Base-by-base conservation (phyloP, 2,797 vertebrate species). In the Peromyscus nudipes region DNA sequence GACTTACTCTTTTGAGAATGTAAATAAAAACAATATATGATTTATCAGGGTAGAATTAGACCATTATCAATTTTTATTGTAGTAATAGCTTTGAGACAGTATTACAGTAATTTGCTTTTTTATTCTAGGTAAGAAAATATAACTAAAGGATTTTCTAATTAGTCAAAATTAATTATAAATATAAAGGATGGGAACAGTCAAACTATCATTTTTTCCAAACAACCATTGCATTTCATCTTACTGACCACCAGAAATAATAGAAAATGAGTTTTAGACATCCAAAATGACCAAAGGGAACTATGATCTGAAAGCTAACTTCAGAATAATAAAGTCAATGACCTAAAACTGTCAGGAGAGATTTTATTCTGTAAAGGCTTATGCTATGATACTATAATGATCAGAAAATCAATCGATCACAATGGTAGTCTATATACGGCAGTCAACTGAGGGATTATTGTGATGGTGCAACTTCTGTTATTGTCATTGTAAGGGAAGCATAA, bases 111-210 rank as follows among this genome's bases (percentile, higher is more conserved):
- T 83, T 52, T 29, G n/a, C 12, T 79, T 86, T 86, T 71, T 92
- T 5, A 84, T 2, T 73, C 29, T 96, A 80, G 6, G 43, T 83
- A 80, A 80, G 5, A 92, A 81, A 76, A 88, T 43, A 19, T 62
- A 77, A 82, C 27, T 88, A 14, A 87, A 94, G 8, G 31, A 92
- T 52, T 94, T 82, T 77, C 52, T 21, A 46, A 9, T 49, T 29
- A 84, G 89, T 10, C 76, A 80, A 92, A 73, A 9, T 92, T 95
- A 77, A 62, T 5, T 75, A 64, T 77, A 89, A 96, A 76, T 31
- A 62, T 40, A 83, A 90, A 80, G 12, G 40, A 27, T 21, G 16
- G 9, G 6, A 23, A 79, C 4, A 94, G 11, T 57, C 6, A 83
- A 91, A 89, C 12, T 79, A 6, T n/a, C 85, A 93, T 6, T 57